Conservation (phyloP, 2,113 vertebrate genomes). For the Mixornis gularis region DNA sequence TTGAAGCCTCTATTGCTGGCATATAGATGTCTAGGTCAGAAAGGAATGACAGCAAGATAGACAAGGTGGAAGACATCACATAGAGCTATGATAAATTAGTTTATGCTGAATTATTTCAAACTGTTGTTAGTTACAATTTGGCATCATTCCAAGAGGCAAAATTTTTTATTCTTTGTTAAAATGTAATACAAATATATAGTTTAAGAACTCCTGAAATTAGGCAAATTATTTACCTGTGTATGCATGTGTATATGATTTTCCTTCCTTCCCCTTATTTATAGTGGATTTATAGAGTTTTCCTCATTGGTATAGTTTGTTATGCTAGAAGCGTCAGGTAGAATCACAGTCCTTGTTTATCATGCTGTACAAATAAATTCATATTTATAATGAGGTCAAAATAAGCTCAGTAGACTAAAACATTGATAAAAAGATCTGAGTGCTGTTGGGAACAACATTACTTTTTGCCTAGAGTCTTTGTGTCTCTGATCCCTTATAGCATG, state of each 20-base stretch:
- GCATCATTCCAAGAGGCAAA: not conserved
- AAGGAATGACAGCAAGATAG: not conserved
- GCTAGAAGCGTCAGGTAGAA: not conserved
- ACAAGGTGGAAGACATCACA: not conserved
- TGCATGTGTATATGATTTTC: not conserved
- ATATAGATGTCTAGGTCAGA: not conserved
- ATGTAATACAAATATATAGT: not conserved
- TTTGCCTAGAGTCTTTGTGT: not conserved
- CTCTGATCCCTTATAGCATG: not conserved
- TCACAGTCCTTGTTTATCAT: not conserved
- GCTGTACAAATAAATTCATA: not conserved
- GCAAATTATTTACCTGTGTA: not conserved
- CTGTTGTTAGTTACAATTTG: not conserved
- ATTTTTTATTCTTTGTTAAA: not conserved
- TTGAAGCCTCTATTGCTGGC: not conserved
- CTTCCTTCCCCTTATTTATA: not conserved
- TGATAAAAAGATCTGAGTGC: not conserved
- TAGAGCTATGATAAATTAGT: not conserved
- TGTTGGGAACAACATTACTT: not conserved
- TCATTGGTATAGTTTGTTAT: not conserved
- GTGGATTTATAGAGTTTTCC: not conserved
- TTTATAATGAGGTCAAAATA: not conserved
- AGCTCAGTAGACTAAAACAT: not conserved
- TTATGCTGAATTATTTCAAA: not conserved
- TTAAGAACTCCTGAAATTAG: not conserved